Percentiles rank a stretch among this genome's conserved stretches.
Conservation (phyloP, 1,140 invertebrate genomes). For the Drosophila gunungcola region DNA sequence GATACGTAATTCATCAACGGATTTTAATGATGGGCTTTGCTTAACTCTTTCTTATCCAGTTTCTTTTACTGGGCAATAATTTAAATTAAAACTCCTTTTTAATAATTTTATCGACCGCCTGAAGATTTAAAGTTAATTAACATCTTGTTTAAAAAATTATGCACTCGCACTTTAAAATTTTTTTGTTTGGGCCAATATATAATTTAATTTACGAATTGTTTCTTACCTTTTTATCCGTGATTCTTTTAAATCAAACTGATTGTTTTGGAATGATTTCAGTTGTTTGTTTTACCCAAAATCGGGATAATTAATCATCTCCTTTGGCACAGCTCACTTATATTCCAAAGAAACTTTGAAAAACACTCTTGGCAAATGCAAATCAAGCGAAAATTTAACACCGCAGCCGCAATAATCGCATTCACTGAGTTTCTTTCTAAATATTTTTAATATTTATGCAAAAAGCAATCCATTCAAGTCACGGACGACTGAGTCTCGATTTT, state of each 20-base stretch:
- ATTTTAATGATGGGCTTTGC: no score
- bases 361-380: slow-evolving; percentile 29
- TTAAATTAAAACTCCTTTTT: no score
- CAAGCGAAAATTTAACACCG: slow-evolving; percentile 1
- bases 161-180: neutral
- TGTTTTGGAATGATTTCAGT: slow-evolving; percentile 24
- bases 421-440: slow-evolving; percentile 23
- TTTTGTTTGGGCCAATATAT: neutral
- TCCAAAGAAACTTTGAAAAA: slow-evolving; percentile 20
- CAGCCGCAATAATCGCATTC: slow-evolving; percentile 22
- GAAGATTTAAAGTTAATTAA: no score
- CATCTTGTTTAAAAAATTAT: no score
- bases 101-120: no score
- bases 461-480: slow-evolving; percentile 25
- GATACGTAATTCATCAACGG: no score
- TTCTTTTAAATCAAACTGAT: neutral
- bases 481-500: slow-evolving; percentile 6
- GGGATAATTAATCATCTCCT: slow-evolving; percentile 36
- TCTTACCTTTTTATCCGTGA: slow-evolving; percentile 23
- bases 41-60: no score
- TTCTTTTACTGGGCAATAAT: no score
- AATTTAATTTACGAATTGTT: neutral
- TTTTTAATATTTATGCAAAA: slow-evolving; percentile 29
- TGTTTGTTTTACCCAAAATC: slow-evolving; percentile 30
- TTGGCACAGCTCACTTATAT: slow-evolving; percentile 27